Conservation (phyloP, 2,113 vertebrate genomes). For the Podiceps cristatus region DNA sequence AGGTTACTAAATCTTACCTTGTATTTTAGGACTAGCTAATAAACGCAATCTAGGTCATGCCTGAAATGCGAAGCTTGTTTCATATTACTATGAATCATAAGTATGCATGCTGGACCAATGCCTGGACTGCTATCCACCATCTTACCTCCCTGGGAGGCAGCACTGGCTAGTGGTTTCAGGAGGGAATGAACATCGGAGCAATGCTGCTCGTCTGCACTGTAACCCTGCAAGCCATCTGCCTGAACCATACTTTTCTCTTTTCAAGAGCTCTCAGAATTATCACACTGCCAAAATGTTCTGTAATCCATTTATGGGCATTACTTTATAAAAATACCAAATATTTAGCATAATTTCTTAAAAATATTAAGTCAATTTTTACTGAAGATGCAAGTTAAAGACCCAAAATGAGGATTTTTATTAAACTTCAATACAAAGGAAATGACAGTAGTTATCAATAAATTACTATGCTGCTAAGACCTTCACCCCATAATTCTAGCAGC, state of each 20-base stretch:
- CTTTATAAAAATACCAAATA: neutral
- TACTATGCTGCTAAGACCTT: neutral
- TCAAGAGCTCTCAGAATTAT: neutral
- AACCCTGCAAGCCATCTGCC: neutral
- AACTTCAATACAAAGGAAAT: neutral
- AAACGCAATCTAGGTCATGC: constrained; percentile 55
- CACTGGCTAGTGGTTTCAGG: neutral
- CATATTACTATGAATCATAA: neutral
- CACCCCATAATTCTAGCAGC: neutral
- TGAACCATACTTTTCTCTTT: neutral
- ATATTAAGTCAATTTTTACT: neutral
- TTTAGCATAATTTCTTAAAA: neutral
- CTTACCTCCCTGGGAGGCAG: constrained; percentile 13
- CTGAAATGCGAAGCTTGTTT: constrained; percentile 45
- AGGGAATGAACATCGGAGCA: neutral
- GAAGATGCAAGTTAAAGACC: neutral
- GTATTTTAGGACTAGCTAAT: constrained; percentile 68
- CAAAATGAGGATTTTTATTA: neutral
- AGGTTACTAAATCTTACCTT: constrained; percentile 73
- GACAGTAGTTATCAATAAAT: neutral
- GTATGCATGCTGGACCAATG: constrained; percentile 14
- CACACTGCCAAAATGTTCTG: neutral
- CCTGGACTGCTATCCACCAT: constrained; percentile 31
- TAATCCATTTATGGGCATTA: neutral
- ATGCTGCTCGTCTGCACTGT: neutral